A percentile compares a stretch with the other conserved stretches of the same genome.
Evolutionary conservation across 2,888 invertebrate species (phyloP).

Genomic region (Cybosia mesomella): DNA sequence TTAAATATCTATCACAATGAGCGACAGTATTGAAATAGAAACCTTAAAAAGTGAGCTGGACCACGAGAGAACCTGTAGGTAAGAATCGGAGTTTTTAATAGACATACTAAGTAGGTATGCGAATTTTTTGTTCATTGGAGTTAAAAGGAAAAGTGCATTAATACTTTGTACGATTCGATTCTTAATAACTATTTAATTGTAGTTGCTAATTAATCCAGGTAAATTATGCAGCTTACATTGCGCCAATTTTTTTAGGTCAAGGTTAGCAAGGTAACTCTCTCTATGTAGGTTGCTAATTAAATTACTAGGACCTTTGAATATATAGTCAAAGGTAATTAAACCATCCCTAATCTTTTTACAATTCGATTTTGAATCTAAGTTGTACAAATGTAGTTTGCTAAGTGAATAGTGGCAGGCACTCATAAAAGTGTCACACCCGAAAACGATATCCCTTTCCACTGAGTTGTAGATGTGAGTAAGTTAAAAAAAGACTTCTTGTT

Average conservation of each 20-base stretch:
- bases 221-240: background rate
- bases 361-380: background rate
- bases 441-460: too few relatives aligned
- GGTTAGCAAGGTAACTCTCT: background rate
- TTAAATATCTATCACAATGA: conserved; percentile 59
- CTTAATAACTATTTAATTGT: too few relatives aligned
- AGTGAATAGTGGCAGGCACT: background rate
- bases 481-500: background rate
- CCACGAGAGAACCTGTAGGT: conserved; percentile 82
- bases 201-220: background rate
- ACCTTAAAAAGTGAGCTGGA: conserved; percentile 79
- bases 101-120: background rate
- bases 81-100: conserved; percentile 34
- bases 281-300: background rate
- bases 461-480: too few relatives aligned
- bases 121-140: background rate
- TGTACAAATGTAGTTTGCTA: background rate
- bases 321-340: too few relatives aligned
- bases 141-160: too few relatives aligned
- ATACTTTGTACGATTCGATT: too few relatives aligned
- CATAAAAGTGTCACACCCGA: too few relatives aligned
- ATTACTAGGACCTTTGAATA: background rate
- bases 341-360: too few relatives aligned
- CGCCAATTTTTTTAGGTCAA: conserved; percentile 2
- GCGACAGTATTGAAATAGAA: conserved; percentile 79